These are phyloP conservation scores for Porphyrio hochstetteri DNA, from an alignment of 2,113 vertebrate genomes.

Conservation along the genomic window DNA sequence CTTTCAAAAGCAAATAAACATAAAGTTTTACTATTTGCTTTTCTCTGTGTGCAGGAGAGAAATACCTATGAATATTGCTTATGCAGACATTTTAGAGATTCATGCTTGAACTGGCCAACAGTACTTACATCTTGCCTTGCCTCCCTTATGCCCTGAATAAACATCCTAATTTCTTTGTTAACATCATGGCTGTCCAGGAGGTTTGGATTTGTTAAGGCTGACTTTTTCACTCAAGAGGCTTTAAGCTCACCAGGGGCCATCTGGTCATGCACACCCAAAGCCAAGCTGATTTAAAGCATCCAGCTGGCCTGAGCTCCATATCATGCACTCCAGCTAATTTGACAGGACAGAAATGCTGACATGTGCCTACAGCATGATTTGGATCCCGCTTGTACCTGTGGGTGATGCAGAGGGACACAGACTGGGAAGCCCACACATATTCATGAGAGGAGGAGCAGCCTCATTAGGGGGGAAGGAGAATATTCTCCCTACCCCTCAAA, in stretches of 20 bases:
- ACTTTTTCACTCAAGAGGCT: neutral
- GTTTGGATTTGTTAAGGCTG: neutral
- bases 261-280: neutral
- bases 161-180: neutral
- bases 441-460: neutral
- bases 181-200: neutral
- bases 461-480: neutral
- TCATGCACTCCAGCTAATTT: neutral
- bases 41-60: neutral
- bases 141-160: neutral
- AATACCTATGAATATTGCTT: neutral
- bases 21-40: neutral
- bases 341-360: neutral
- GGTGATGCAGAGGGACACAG: neutral
- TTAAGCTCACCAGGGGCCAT: neutral
- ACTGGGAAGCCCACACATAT: neutral
- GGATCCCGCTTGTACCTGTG: accelerated
- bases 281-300: neutral
- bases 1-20: neutral
- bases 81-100: neutral
- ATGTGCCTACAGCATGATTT: neutral
- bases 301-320: neutral
- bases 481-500: neutral
- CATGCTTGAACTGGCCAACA: neutral
- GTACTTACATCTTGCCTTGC: neutral